Percentiles rank a stretch among this genome's conserved stretches.
These are phyloP conservation scores for Tichodroma muraria DNA, from an alignment of 2,113 vertebrate species.

Conservation along the genomic window DNA sequence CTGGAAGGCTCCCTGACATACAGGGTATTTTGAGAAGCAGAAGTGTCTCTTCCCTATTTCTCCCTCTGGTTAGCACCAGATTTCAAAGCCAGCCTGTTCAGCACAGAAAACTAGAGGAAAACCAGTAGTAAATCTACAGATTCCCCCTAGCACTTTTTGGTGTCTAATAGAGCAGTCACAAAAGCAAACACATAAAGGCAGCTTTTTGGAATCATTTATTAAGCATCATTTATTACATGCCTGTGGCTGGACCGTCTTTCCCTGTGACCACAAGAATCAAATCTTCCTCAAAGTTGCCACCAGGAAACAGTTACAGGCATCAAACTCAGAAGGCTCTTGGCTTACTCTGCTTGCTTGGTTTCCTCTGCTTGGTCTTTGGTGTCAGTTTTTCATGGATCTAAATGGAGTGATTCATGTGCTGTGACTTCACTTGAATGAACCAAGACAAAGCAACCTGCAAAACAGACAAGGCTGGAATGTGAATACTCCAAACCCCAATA, in stretches of 20 bases:
- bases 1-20: not conserved
- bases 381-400: not conserved
- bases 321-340: not conserved
- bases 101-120: not conserved
- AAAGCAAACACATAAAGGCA: slow-evolving; percentile 53
- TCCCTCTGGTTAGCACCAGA: not conserved
- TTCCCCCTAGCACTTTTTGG: not conserved
- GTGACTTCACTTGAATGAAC: not conserved
- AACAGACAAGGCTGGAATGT: slow-evolving; percentile 31
- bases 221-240: slow-evolving; percentile 47
- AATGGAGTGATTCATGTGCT: not conserved
- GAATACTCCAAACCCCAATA: not conserved
- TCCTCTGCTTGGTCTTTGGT: not conserved
- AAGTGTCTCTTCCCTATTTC: not conserved
- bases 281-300: slow-evolving; percentile 21
- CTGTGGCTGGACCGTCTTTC: slow-evolving; percentile 29
- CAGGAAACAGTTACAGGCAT: not conserved
- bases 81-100: not conserved
- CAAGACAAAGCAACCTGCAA: slow-evolving; percentile 34
- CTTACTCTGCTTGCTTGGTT: not conserved
- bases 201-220: slow-evolving; percentile 63
- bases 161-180: not conserved
- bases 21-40: not conserved
- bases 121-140: not conserved
- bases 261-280: slow-evolving; percentile 35